A percentile compares a stretch with the other conserved stretches of the same genome.
Evolutionary conservation across 2,888 invertebrate genomes (phyloP).

Genomic region (Agelastica alni): DNA sequence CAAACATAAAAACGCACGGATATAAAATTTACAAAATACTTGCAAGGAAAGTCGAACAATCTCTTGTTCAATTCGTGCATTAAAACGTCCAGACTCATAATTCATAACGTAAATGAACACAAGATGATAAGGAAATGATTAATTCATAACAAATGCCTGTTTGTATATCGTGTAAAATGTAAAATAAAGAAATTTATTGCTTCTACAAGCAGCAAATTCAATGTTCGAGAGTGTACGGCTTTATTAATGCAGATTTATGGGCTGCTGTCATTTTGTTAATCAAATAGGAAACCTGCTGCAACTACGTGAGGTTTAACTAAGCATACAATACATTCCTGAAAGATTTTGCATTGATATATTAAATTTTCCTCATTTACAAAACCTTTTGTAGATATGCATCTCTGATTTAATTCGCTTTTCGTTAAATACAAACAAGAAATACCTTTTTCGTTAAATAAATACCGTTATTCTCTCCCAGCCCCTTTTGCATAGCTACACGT

Average conservation of each 20-base stretch:
- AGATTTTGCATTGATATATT: conserved; percentile 45
- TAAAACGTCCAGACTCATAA: not conserved
- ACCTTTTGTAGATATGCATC: conserved; percentile 19
- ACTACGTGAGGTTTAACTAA: conserved; percentile 48
- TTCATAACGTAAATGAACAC: conserved; percentile 20
- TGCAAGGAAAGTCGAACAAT: too few relatives aligned
- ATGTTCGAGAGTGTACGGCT: conserved; percentile 53
- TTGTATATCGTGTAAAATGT: conserved; percentile 42
- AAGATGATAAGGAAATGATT: conserved; percentile 29
- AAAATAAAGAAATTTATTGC: conserved; percentile 46
- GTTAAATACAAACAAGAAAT: not conserved
- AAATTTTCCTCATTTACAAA: conserved; percentile 38
- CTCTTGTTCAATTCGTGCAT: too few relatives aligned
- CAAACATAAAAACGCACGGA: too few relatives aligned
- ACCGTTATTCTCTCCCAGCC: too few relatives aligned
- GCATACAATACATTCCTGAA: conserved; percentile 44
- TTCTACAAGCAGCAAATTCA: conserved; percentile 45
- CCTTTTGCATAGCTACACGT: too few relatives aligned
- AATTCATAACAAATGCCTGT: conserved; percentile 38
- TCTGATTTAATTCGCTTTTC: conserved; percentile 11
- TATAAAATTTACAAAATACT: too few relatives aligned
- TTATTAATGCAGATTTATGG: conserved; percentile 56
- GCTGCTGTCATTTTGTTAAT: conserved; percentile 54
- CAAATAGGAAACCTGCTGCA: conserved; percentile 54
- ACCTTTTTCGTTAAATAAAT: too few relatives aligned